These are phyloP conservation scores for Sphaeridia pumilis DNA, from an alignment of 2,888 invertebrate genomes.

Conservation along the genomic window DNA sequence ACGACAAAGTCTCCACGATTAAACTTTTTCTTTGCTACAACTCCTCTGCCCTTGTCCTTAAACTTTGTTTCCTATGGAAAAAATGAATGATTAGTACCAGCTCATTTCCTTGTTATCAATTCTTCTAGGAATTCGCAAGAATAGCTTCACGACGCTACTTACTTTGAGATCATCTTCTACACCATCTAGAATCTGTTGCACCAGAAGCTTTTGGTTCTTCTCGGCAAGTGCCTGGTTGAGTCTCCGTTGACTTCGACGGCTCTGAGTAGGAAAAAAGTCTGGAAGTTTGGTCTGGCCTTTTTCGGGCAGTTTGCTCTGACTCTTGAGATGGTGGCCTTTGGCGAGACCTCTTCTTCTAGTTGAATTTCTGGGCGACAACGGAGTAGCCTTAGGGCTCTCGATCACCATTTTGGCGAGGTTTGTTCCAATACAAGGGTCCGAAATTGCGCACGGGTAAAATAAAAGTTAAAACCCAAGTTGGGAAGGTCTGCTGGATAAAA, in stretches of 20 bases:
- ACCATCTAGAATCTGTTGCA: conserved; percentile 39
- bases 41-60: conserved; percentile 77
- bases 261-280: conserved; percentile 71
- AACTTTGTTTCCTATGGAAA: conserved; percentile 45
- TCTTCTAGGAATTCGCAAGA: too few relatives aligned
- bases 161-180: conserved; percentile 33
- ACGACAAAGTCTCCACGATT: conserved; percentile 86
- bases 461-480: too few relatives aligned
- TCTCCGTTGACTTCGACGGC: conserved; percentile 73
- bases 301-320: too few relatives aligned
- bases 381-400: conserved; percentile 6
- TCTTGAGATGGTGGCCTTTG: too few relatives aligned
- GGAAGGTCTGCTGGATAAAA: too few relatives aligned
- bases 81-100: too few relatives aligned
- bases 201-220: conserved; percentile 67
- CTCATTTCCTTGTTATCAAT: too few relatives aligned
- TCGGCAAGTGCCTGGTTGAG: conserved; percentile 71
- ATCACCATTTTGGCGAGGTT: conserved; percentile 2
- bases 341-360: conserved; percentile 3
- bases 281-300: conserved; percentile 57
- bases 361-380: conserved; percentile 13
- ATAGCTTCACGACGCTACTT: too few relatives aligned
- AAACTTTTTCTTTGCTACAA: conserved; percentile 70
- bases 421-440: too few relatives aligned
- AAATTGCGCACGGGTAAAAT: too few relatives aligned